phyloP scores from a whole-genome alignment of 2,888 invertebrate species.

The Spodoptera littoralis region DNA sequence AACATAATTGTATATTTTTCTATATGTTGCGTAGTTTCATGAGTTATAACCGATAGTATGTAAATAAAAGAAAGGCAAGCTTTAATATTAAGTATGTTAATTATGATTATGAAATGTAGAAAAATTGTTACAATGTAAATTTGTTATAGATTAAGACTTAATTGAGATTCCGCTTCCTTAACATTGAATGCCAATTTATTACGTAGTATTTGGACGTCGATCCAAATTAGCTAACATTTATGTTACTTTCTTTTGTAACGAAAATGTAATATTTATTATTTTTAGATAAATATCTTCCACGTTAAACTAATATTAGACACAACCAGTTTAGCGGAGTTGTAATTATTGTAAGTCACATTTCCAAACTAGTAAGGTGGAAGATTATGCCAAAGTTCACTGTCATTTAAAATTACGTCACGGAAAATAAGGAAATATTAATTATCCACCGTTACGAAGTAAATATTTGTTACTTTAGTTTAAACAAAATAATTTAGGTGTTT shows the following conservation, averaged over 20 bases:
- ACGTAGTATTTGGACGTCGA: conserved; percentile 48
- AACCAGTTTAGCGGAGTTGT: conserved; percentile 46
- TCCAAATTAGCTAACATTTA: conserved; percentile 42
- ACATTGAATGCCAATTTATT: conserved; percentile 70
- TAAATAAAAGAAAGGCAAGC: conserved; percentile 79
- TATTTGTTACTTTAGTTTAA: conserved; percentile 50
- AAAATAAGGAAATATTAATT: conserved; percentile 31
- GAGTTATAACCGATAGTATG: conserved; percentile 59
- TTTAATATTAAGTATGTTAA: conserved; percentile 84
- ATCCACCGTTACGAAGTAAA: conserved; percentile 56
- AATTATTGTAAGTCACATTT: conserved; percentile 54
- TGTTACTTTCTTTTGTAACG: conserved; percentile 46
- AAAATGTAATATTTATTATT: conserved; percentile 43
- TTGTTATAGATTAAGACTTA: conserved; percentile 78
- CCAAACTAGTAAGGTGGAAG: conserved; percentile 51
- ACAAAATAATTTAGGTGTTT: conserved; percentile 59
- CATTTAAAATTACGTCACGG: conserved; percentile 48
- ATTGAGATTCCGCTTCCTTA: conserved; percentile 76
- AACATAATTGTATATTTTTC: conserved; percentile 57
- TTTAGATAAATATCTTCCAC: conserved; percentile 54
- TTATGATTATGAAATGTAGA: conserved; percentile 72
- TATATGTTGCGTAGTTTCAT: conserved; percentile 54
- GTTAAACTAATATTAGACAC: conserved; percentile 41
- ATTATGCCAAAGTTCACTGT: conserved; percentile 59
- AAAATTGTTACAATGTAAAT: conserved; percentile 83